Evolutionary conservation across 2,797 vertebrate species (phyloP), one percentile per base, ranked within the genome.

Genomic region (Muraenolepis orangiensis): DNA sequence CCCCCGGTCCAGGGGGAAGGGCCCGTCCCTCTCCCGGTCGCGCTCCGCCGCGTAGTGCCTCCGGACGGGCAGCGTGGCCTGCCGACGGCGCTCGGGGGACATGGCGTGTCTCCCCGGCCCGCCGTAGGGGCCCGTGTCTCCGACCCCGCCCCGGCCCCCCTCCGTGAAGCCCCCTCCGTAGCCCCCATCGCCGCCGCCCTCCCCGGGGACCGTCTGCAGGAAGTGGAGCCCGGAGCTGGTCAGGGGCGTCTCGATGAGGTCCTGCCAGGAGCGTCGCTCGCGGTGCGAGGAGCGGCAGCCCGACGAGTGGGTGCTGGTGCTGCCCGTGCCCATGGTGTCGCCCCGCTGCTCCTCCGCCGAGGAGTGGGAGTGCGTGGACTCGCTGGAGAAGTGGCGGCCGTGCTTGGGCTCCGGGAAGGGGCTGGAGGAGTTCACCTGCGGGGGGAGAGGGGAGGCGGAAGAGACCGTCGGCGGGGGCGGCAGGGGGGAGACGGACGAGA

Each of bases 211-310:
- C 0, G 95, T 96, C 91, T 97, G 95, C 36, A 97, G 93, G 85
- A 96, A 94, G 81, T 97, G 95, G 72, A 96, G 94, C 66, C 95
- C 95, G 0, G 96, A 94, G 71, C 95, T 96, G 86, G 95, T 98
- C 36, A 97, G 72, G 0, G 95, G 96, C 0, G 95, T 96, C 88
- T 98, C 96, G 6, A 96, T 96, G 46, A 97, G 94, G 81, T 96
- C 96, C 90, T 96, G 95, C 95, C 95, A 96, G 0, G 96, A 97
- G 66, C 94, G 94, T 0, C 94, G 90, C 74, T 96, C 94, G 20
- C 95, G 92, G 84, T 95, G 94, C 30, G 93, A 87, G 0, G 95
- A 94, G 61, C 95, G 93, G 87, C 94, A 95, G 0, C 94, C 94
- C 0, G 95, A 94, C 0, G 94, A 95, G 85, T 95, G 93, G 0